phyloP scores from a whole-genome alignment of 2,797 vertebrate species.

The Sebastes hopkinsi region DNA sequence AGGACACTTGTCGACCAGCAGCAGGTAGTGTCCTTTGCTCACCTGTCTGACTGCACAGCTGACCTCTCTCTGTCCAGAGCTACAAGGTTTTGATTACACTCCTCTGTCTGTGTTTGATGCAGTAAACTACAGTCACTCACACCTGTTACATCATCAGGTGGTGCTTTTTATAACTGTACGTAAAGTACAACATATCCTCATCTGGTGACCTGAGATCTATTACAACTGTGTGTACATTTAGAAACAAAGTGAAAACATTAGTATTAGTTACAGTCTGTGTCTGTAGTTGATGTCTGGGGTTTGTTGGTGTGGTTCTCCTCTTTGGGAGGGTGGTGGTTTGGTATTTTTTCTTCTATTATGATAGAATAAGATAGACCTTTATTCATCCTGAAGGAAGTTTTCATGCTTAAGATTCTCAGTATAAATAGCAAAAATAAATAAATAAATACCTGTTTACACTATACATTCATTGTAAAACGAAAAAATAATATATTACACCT shows the following conservation, averaged over 20 bases:
- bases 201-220: background rate
- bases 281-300: too few species aligned
- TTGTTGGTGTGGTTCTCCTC: background rate
- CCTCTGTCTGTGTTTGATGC: background rate
- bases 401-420: background rate
- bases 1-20: too few species aligned
- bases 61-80: slow-evolving; percentile 51
- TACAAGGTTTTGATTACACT: slow-evolving; percentile 48
- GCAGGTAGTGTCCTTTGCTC: slow-evolving; percentile 68
- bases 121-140: background rate
- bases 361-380: background rate
- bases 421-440: background rate
- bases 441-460: background rate
- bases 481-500: background rate
- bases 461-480: background rate
- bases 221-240: background rate
- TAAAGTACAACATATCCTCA: background rate
- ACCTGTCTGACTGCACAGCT: slow-evolving; percentile 79
- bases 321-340: background rate
- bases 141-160: background rate
- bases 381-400: background rate
- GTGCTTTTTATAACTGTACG: background rate
- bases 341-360: background rate
- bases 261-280: background rate
- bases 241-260: background rate